Conservation (phyloP, 2,797 vertebrate genomes). For the Taenioides sp. region DNA sequence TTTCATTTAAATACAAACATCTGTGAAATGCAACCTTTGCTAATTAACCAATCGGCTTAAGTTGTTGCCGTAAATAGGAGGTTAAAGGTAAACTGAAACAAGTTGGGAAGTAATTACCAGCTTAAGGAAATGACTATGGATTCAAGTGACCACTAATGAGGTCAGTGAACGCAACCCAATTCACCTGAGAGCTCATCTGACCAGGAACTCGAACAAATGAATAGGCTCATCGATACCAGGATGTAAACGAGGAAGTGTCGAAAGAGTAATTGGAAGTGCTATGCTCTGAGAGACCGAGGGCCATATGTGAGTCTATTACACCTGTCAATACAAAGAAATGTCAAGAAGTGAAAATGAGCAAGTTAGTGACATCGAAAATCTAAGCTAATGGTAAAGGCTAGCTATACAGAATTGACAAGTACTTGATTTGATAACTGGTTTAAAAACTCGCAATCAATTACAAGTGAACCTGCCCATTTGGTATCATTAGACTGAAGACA, state of each 20-base stretch:
- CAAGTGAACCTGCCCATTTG: no score
- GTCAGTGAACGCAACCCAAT: constrained; percentile 23
- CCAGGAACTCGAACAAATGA: constrained; percentile 39
- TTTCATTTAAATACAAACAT: background rate
- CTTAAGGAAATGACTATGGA: constrained; percentile 37
- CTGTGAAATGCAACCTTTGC: background rate
- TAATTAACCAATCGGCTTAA: background rate
- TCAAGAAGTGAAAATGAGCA: background rate
- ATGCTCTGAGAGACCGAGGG: background rate
- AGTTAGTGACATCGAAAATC: background rate
- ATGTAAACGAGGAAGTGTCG: background rate
- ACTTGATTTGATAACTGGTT: no score
- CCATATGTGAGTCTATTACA: background rate
- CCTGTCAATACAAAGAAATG: background rate
- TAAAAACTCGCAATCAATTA: no score
- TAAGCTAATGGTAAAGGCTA: no score
- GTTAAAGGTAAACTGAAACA: background rate
- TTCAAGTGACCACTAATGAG: constrained; percentile 33
- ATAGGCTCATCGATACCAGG: constrained; percentile 29
- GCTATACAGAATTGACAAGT: no score
- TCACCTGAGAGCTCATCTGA: constrained; percentile 27
- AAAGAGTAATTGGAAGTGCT: background rate
- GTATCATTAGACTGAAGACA: no score
- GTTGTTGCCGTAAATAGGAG: background rate
- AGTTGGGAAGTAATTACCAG: constrained; percentile 46